Evolutionary conservation across 1,140 invertebrate genomes (phyloP), one percentile per base, ranked within the genome.

Genomic region (Solenopsis invicta): DNA sequence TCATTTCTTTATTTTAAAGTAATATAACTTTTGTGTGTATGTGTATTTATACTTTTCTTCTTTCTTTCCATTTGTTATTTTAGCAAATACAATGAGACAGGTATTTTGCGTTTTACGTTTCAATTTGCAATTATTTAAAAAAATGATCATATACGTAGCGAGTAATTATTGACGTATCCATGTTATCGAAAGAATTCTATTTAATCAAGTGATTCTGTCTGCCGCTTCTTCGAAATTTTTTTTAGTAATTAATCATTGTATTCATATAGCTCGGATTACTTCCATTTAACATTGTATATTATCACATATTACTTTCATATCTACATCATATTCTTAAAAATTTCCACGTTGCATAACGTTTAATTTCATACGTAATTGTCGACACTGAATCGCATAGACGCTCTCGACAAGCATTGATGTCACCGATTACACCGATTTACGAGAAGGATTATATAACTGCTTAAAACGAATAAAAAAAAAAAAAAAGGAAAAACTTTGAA

Each of bases 361-460:
- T 66, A 86, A 69, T 88, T 86, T 86, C 34, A 24, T 56, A 41
- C 56, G 18, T 48, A 50, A 56, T 37, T n/a, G 12, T 41, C 29
- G 37, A 66, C 29, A 74, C 54, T 52, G 64, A 62, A 37, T 61
- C 24, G 12, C 16, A 59, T 45, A 45, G 77, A 84, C 54, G 64
- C 8, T 88, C 77, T 78, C 12, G 18, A 66, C 74, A 29, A 62
- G 82, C 86, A 82, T 88, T 54, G 77, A 90, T 87, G 84, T 90
- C 84, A 84, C 78, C 71, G 71, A 54, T 41, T 78, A 88, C 84
- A 84, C 78, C 52, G 71, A 54, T 41, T 78, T 75, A 62, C 10
- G 48, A 52, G 76, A 74, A 90, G 34, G 62, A 54, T 88, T 71
- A 72, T 52, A 59, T 45, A 88, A 72, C 0, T 29, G 16, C 13